Base-by-base conservation (phyloP, 2,888 invertebrate species). In the Watsonalla binaria region DNA sequence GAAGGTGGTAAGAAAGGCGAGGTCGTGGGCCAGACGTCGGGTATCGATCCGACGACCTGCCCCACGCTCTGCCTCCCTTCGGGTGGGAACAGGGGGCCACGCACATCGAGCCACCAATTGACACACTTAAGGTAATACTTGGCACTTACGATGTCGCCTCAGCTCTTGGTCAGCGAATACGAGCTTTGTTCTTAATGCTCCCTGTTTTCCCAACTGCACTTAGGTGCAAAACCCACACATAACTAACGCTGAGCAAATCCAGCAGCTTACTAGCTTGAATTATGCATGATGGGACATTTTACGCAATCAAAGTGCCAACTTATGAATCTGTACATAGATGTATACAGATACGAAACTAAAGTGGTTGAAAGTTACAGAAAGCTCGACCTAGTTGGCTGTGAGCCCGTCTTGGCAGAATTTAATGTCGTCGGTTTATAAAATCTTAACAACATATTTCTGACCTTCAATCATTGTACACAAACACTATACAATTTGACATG, bases 41-140 rank as follows among this genome's bases (percentile, higher is more conserved):
- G 91, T 92, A 93, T 92, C 92, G 93, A 92, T 92, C 92, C 91
- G 83, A 70, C 92, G 92, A 92, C 92, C 92, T 88, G 82, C 89
- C 90, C 86, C 89, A 86, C 88, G 80, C 80, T 77, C 71, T 68
- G 71, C 80, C 80, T 71, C 80, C 80, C 67, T 60, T 66, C 63
- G 63, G 74, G 72, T 65, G 78, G 80, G 71, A 72, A 66, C 76
- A 56, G 80, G 82, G 83, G 75, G 81, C 80, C 83, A 90, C 90
- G 89, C 90, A 88, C 90, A 88, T 86, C 86, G 79, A 85, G 77
- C 84, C 83, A 82, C 86, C 90, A 88, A 90, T 90, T 90, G 90
- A 90, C 90, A 90, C 89, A 90, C 90, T 90, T 88, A 87, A 84
- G 83, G 84, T 85, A 88, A 88, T 83, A 86, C 86, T 86, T 82